Percentiles rank a stretch among this genome's conserved stretches.
Conservation (phyloP, 2,113 vertebrate genomes). For the Connochaetes taurinus region DNA sequence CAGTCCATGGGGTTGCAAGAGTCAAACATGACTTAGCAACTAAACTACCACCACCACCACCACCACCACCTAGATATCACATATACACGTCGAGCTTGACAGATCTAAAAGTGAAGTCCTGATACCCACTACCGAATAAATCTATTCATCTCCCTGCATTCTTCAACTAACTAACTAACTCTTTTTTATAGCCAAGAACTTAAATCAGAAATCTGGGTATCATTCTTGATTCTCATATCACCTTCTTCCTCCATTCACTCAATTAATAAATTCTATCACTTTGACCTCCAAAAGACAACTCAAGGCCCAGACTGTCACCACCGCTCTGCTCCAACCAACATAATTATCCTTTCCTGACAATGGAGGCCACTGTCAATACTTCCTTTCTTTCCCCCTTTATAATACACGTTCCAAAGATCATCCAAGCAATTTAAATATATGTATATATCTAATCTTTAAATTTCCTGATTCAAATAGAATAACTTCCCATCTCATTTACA, state of each 20-base stretch:
- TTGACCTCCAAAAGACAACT: not conserved
- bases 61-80: not conserved
- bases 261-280: not conserved
- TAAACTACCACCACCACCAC: not conserved
- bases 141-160: not conserved
- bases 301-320: not conserved
- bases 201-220: not conserved
- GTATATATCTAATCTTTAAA: not conserved
- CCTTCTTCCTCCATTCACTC: not conserved
- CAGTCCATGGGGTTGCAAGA: not conserved
- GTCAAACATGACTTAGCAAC: not conserved
- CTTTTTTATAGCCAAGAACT: not conserved
- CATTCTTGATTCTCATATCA: not conserved
- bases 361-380: not conserved
- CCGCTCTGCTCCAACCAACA: not conserved
- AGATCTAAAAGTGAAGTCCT: not conserved
- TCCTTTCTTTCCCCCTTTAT: not conserved
- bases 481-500: not conserved
- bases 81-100: not conserved
- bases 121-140: not conserved
- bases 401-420: not conserved
- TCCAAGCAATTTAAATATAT: not conserved
- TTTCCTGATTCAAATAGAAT: not conserved
- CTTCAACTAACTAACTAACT: not conserved
- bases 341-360: not conserved